phyloP scores from a whole-genome alignment of 1,140 invertebrate genomes.

The Sycobia sp. region DNA sequence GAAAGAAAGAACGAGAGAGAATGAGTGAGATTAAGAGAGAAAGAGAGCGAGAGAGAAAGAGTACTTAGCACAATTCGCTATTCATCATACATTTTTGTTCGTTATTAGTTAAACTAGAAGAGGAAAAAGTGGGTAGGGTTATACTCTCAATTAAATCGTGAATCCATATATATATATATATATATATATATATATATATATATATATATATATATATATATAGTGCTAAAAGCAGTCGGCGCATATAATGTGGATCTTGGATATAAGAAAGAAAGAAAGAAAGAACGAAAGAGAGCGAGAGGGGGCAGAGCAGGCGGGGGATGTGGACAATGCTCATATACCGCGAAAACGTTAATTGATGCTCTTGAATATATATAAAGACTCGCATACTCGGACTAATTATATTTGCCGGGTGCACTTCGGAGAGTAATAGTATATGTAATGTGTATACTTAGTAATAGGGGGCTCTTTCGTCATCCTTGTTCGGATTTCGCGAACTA shows the following conservation, averaged over 20 bases:
- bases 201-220: too few species aligned
- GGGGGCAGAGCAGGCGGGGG: too few species aligned
- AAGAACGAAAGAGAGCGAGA: slow-evolving; percentile 39
- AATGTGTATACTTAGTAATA: too few species aligned
- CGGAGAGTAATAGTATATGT: too few species aligned
- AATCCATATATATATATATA: too few species aligned
- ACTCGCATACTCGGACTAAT: slow-evolving; percentile 31
- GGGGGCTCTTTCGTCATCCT: slow-evolving; percentile 22
- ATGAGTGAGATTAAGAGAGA: slow-evolving; percentile 7
- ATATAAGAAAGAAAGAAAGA: too few species aligned
- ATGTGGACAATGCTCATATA: slow-evolving; percentile 31
- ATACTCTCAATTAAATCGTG: slow-evolving; percentile 31
- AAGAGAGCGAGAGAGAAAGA: slow-evolving; percentile 12
- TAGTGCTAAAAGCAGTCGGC: too few species aligned
- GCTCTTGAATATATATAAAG: slow-evolving; percentile 23
- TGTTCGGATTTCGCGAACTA: too few species aligned
- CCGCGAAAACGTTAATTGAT: slow-evolving; percentile 34
- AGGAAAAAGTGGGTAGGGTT: slow-evolving; percentile 9
- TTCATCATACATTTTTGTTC: slow-evolving; percentile 37
- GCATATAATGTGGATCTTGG: too few species aligned
- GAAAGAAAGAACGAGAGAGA: slow-evolving; percentile 5
- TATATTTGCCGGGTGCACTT: slow-evolving; percentile 16
- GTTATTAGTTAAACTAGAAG: slow-evolving; percentile 32
- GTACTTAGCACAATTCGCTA: slow-evolving; percentile 31
- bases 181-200: too few species aligned